These are phyloP conservation scores for Neodiprion virginianus DNA, from an alignment of 1,140 invertebrate species.

Conservation along the genomic window DNA sequence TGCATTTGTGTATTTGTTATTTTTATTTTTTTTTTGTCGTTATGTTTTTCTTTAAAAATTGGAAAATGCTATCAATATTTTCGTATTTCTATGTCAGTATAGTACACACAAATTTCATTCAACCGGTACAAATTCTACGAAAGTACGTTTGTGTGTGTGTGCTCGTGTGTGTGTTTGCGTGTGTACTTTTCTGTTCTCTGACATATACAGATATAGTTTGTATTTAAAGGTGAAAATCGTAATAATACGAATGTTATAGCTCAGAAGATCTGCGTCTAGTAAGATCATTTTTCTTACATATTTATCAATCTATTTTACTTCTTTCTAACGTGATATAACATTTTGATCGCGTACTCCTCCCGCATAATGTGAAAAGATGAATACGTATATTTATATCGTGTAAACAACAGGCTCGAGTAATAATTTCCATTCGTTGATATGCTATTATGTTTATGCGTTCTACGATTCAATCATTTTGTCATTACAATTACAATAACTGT, in stretches of 20 bases:
- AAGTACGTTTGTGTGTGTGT: not conserved
- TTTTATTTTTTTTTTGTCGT: not conserved
- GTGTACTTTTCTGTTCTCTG: no score
- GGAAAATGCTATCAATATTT: not conserved
- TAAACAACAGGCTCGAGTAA: not conserved
- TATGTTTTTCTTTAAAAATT: not conserved
- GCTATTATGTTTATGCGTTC: slow-evolving; percentile 15
- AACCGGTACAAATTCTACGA: slow-evolving; percentile 1
- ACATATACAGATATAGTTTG: not conserved
- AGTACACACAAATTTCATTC: not conserved
- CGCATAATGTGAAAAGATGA: not conserved
- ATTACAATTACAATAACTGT: not conserved
- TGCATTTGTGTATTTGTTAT: not conserved
- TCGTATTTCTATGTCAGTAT: no score
- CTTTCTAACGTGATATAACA: not conserved
- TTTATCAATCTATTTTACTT: not conserved
- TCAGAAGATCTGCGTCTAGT: not conserved
- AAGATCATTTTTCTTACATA: not conserved
- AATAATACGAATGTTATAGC: not conserved
- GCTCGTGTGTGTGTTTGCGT: no score
- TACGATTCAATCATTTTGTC: not conserved
- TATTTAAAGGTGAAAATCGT: slow-evolving; percentile 4
- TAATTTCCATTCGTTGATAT: slow-evolving; percentile 9
- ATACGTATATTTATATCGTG: not conserved
- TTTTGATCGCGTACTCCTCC: slow-evolving; percentile 2